A percentile compares a stretch with the other conserved stretches of the same genome.
Evolutionary conservation across 2,888 invertebrate genomes (phyloP).

Genomic region (Pseudococcus viburni): DNA sequence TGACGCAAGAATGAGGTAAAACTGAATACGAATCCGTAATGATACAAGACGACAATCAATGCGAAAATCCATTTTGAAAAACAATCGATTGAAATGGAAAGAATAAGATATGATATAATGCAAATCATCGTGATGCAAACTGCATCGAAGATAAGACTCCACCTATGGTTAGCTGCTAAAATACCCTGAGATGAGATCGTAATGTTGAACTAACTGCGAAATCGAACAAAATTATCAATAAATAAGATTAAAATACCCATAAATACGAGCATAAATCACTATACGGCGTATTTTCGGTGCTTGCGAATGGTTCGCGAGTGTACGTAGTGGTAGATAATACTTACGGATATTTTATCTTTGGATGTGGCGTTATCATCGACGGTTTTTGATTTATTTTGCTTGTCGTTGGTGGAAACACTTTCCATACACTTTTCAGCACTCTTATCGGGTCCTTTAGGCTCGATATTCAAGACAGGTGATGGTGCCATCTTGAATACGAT

Average conservation of each 20-base stretch:
- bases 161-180: background rate
- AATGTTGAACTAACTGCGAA: background rate
- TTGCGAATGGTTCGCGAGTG: background rate
- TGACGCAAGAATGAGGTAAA: slow-evolving; percentile 3
- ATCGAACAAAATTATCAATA: background rate
- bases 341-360: slow-evolving; percentile 58
- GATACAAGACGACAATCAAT: background rate
- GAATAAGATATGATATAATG: background rate
- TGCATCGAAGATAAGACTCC: background rate
- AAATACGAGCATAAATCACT: background rate
- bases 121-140: slow-evolving; percentile 33
- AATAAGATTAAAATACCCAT: background rate
- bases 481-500: slow-evolving; percentile 64
- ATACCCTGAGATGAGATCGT: background rate
- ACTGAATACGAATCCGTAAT: background rate
- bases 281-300: background rate
- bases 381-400: slow-evolving; percentile 39
- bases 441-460: slow-evolving; percentile 64
- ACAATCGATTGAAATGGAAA: background rate
- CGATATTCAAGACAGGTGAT: slow-evolving; percentile 60
- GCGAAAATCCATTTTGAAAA: slow-evolving; percentile 1
- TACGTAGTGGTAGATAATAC: background rate
- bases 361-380: slow-evolving; percentile 13
- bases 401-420: slow-evolving; percentile 51
- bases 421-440: slow-evolving; percentile 50